Evolutionary conservation across 2,113 vertebrate genomes (phyloP).

Genomic region (Australoheros scitulus): DNA sequence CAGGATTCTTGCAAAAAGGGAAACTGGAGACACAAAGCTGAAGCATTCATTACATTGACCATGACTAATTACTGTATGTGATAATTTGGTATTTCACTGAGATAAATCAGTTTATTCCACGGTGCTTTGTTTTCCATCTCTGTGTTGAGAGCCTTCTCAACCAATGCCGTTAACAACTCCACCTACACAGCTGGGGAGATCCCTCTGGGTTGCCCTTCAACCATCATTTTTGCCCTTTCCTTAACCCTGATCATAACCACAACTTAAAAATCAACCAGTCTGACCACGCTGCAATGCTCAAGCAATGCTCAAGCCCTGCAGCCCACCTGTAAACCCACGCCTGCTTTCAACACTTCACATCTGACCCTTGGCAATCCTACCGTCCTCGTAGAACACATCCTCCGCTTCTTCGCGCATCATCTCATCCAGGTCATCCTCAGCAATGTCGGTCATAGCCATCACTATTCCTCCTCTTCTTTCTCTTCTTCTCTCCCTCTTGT

Average conservation of each 20-base stretch:
- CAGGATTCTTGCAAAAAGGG: neutral
- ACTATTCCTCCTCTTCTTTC: constrained; percentile 37
- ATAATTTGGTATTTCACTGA: neutral
- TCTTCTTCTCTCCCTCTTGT: neutral
- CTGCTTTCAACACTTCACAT: constrained; percentile 5
- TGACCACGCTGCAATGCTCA: neutral
- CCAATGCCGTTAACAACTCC: constrained; percentile 1
- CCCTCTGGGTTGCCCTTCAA: constrained; percentile 14
- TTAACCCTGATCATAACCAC: constrained; percentile 30
- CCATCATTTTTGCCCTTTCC: constrained; percentile 3
- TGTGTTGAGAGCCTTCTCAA: constrained; percentile 7
- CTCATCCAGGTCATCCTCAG: constrained; percentile 73
- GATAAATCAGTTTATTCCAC: neutral
- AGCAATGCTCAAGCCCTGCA: neutral
- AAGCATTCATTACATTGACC: neutral
- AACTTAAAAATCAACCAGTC: constrained; percentile 16
- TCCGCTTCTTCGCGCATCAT: constrained; percentile 79
- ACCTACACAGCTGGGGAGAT: constrained; percentile 50
- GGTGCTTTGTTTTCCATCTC: neutral
- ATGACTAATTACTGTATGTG: neutral
- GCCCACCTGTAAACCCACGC: constrained; percentile 40
- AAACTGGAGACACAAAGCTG: neutral
- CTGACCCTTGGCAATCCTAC: constrained; percentile 67
- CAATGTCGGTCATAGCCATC: constrained; percentile 72
- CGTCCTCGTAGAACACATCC: constrained; percentile 78